Conservation (phyloP, 2,888 invertebrate genomes). For the Flabesymbios commensalis region DNA sequence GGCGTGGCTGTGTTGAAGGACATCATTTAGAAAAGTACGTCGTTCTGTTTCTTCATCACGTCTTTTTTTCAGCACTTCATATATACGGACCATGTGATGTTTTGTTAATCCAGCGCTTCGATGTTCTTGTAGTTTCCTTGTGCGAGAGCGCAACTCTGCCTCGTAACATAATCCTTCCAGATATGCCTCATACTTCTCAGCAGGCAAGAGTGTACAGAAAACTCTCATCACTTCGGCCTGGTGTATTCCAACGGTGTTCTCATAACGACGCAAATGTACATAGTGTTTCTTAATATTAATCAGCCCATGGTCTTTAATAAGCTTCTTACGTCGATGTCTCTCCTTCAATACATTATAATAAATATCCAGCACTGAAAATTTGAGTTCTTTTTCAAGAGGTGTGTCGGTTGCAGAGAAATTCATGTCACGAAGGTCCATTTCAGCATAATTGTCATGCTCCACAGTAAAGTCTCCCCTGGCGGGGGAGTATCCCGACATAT, state of each 20-base stretch:
- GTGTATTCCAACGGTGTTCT: too few species aligned
- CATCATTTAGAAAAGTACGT: constrained; percentile 48
- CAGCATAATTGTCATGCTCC: constrained; percentile 82
- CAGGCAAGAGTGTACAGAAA: too few species aligned
- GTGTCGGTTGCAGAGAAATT: constrained; percentile 60
- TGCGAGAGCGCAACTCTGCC: too few species aligned
- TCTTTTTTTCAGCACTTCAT: constrained; percentile 70
- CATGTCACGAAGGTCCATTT: constrained; percentile 68
- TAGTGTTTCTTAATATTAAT: too few species aligned
- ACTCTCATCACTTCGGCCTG: too few species aligned
- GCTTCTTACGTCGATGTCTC: constrained; percentile 73
- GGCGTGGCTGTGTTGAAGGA: too few species aligned
- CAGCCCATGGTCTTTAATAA: too few species aligned
- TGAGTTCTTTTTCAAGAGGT: constrained; percentile 65
- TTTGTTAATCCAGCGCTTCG: constrained; percentile 74
- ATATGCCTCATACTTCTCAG: too few species aligned
- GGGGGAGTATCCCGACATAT: constrained; percentile 77
- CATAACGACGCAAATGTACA: too few species aligned
- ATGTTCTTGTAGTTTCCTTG: constrained; percentile 65
- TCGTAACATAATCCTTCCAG: too few species aligned
- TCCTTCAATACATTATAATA: constrained; percentile 79
- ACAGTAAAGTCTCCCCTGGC: constrained; percentile 84
- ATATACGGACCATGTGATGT: constrained; percentile 70
- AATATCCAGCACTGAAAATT: constrained; percentile 73
- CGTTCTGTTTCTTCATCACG: constrained; percentile 67